Base-by-base conservation (phyloP, 2,888 invertebrate species). In the Microctonus hyperodae region DNA sequence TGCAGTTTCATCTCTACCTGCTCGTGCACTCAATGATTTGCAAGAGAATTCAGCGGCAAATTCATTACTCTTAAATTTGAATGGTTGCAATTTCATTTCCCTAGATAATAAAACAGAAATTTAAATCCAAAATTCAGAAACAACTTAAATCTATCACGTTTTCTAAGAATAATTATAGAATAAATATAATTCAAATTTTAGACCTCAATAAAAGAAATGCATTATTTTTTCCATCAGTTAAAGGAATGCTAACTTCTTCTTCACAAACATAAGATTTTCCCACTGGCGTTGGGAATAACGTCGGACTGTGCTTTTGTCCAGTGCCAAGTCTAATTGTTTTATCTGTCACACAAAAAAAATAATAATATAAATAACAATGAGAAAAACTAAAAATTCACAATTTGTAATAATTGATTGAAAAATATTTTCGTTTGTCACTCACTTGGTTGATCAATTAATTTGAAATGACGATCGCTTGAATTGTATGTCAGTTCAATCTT, bases 271-370 rank as follows among this genome's bases (percentile, higher is more conserved):
- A 95, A 0, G 95, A 93, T 79, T 93, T 93, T 20, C 95, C 95
- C 9, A 95, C 93, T 0, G 95, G 95, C 0, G 95, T 95, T 0
- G 93, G 91, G 79, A 94, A 94, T 70, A 94, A 85, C 83, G 92
- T 88, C 5, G 89, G 86, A 48, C 84, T 85, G 73, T 86, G 86
- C 44, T 88, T 85, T 0, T 86, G 78, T 0, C 88, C 88, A 0
- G 90, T 89, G 37, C 86, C 74, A 86, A 81, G 51, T 88, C 90
- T 74, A 87, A 90, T 6, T 86, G 89, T 81, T 70, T 79, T 82
- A 40, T 79, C 84, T 84, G 66, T 11, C 9, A 33, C 22, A 60
- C 25, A 20, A 62, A 20, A 33, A 31, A 59, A 28, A 53, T 31
- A 2, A 25, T 16, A 55, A 56, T 33, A 40, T 25, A 5, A 28